Base-by-base conservation (phyloP, 2,888 invertebrate species). In the Sericinus montela region DNA sequence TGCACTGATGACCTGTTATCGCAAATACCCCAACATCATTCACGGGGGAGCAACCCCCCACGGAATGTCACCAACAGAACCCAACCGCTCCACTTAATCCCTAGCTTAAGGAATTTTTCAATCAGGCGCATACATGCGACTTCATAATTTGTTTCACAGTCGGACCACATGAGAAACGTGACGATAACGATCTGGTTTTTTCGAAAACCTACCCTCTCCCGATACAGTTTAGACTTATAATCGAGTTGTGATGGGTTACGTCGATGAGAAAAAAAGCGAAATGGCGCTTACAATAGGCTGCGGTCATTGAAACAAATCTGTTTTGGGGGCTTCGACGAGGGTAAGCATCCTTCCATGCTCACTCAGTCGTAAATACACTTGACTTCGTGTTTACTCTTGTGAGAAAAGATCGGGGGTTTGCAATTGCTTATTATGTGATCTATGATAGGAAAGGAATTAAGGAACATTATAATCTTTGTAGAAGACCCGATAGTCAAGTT, bases 21-120 rank as follows among this genome's bases (percentile, higher is more conserved):
- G 36, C 36, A 37, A 41, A 36, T 30, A 40, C 10, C 30, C 16
- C 1, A 14, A 13, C 40, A 34, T 43, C 19, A 48, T 30, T 53
- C 55, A 50, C 53, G 59, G 58, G 72, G 68, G 72, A 64, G 56
- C 55, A 66, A 67, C 65, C 81, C 80, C 75, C 62, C 60, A 59
- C 30, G 58, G 59, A 65, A 65, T 70, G 80, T 79, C 80, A 75
- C 65, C 64, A 59, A 65, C 78, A 76, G 70, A 75, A 29, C 74
- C 71, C 72, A 73, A 71, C n/a, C 61, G 63, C 56, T 53, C 65
- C 53, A 59, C 65, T 63, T 57, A 74, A 80, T 77, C 75, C 77
- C 73, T 70, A 62, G 61, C 57, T 67, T 67, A 65, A 64, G 80
- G 82, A 78, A 82, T 84, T 84, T 84, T 84, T 82, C 85, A 84